Base-by-base conservation (phyloP, 2,113 vertebrate species). In the Osmerus mordax region DNA sequence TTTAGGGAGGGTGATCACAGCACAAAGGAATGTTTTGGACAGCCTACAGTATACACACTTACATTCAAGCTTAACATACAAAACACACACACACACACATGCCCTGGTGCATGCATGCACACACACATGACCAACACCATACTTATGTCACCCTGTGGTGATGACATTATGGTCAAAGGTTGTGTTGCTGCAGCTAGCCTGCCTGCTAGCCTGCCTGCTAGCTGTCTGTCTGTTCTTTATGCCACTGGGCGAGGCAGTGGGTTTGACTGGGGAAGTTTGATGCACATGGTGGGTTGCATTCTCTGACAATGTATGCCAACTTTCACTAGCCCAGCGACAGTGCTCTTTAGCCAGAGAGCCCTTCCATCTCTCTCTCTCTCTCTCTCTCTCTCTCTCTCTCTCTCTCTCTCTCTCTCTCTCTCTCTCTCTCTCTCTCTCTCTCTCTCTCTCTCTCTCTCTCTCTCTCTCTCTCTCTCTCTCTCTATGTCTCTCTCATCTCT, bases 1-100 rank as follows among this genome's bases (percentile, higher is more conserved):
- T 87, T 89, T 89, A 83, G 78, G 84, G 84, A 82, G 84, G 62
- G 71, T 59, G 75, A 81, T 77, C 82, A 75, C 78, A 83, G 84
- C 67, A 75, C 71, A 19, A 76, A 86, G 82, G 86, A 89, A 87
- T 82, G 84, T 79, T 85, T 81, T 83, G 71, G 83, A 82, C 80
- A 74, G 78, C 79, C 79, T 79, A 81, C 72, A 62, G 18, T 36
- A 36, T 41, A 23, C 65, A 54, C 58, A 15, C 65, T 23, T 25
- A 14, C 58, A 54, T 58, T 55, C 51, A 63, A 47, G 41, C 41
- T 47, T 12, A 47, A 9, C 41, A 47, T 47, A 47, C 41, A 47
- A 1, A 47, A 47, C 66, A 21, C 58, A 32, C 65, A 67, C 65
- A 53, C 70, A 9, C 66, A 21, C 58, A 29, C 65, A 67, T 53